Base-by-base conservation (phyloP, 2,797 vertebrate species). In the Cottoperca gobio region DNA sequence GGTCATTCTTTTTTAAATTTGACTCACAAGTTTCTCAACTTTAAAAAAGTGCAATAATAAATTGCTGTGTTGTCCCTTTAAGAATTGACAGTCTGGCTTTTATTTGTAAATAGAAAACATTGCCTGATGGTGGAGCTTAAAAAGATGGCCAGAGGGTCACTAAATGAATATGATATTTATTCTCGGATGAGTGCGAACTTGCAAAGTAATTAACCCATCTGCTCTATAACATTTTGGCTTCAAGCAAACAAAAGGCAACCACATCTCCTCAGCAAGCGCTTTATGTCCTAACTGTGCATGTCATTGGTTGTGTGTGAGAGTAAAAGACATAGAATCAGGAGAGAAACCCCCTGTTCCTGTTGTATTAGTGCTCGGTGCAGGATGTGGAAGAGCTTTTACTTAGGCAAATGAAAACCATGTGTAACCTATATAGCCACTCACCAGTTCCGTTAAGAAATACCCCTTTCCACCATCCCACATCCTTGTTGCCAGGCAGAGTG, bases 371-470 rank as follows among this genome's bases (percentile, higher is more conserved):
- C 55, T 67, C 24, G 48, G 42, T 63, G 85, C 75, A 90, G 83
- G 90, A 90, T 82, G 85, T 89, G 84, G 74, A 68, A 53, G 31
- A 42, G 64, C 26, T 69, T 77, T 73, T 85, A 73, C 81, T 43
- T 54, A 78, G 79, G 61, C 52, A 84, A 91, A 94, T 90, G 55
- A 86, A 88, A 91, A 85, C 84, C 90, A 92, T 73, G 79, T 92
- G 89, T 86, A 79, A 81, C 89, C 83, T 85, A 82, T 80, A 79
- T 80, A 86, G 53, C 62, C 21, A 16, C 55, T 59, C 50, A 54
- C 17, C 54, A 77, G 52, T 26, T 76, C 60, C 43, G 21, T 16
- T 24, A 10, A 54, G 55, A 78, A 79, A 53, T 45, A 49, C 68
- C 70, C 64, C 63, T 78, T 76, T 68, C 70, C 65, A 40, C 74